Evolutionary conservation across 2,888 invertebrate species (phyloP).

Genomic region (Camponotus fellah): DNA sequence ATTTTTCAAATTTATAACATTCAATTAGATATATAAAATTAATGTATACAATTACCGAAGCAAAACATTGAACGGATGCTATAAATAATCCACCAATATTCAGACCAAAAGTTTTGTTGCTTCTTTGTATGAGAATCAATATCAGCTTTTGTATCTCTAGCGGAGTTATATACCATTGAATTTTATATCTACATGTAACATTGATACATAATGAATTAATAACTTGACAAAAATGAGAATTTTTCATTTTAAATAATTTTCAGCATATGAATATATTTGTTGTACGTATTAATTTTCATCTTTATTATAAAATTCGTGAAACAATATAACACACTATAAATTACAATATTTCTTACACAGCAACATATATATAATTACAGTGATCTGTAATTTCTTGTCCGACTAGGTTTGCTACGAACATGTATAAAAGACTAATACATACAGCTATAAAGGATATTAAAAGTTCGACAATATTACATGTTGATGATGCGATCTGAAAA

Average conservation of each 20-base stretch:
- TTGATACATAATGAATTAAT: background rate
- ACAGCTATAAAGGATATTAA: background rate
- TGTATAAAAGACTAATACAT: background rate
- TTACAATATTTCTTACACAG: constrained; percentile 10
- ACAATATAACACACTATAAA: background rate
- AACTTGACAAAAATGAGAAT: background rate
- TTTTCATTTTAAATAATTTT: background rate
- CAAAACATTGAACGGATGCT: constrained; percentile 11
- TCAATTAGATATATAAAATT: background rate
- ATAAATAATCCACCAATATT: background rate
- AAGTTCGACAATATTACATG: background rate
- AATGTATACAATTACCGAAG: background rate
- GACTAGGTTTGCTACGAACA: background rate
- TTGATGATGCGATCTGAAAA: background rate
- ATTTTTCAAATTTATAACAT: background rate
- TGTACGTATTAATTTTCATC: background rate
- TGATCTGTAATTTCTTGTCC: constrained; percentile 24
- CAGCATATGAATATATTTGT: background rate
- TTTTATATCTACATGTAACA: background rate
- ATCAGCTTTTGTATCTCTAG: constrained; percentile 4
- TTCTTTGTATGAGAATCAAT: constrained; percentile 8
- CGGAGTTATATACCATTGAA: constrained; percentile 12
- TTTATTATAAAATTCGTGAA: background rate
- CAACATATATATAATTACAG: background rate
- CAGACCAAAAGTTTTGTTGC: constrained; percentile 7